These are phyloP conservation scores for Leptoclinus maculatus DNA, from an alignment of 2,797 vertebrate genomes.

Conservation along the genomic window DNA sequence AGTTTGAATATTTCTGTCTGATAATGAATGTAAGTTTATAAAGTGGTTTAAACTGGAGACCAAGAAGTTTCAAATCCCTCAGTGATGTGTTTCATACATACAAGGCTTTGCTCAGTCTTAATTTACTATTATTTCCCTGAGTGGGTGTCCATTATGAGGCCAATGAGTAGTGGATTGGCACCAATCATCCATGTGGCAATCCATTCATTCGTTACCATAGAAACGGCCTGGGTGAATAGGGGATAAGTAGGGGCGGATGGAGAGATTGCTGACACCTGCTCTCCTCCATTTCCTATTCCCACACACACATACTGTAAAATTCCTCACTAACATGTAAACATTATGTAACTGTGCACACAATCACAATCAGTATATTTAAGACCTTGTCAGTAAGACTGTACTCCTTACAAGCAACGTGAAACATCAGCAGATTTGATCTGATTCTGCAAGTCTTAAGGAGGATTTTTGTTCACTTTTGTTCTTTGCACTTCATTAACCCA, in stretches of 20 bases:
- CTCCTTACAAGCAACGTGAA: slow-evolving; percentile 4
- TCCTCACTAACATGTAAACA: slow-evolving; percentile 35
- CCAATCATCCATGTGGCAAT: slow-evolving; percentile 82
- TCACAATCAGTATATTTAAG: slow-evolving; percentile 19
- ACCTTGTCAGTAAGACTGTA: background rate
- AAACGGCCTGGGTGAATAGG: slow-evolving; percentile 80
- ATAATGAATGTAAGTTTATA: slow-evolving; percentile 22
- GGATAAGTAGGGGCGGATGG: slow-evolving; percentile 79
- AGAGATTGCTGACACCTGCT: slow-evolving; percentile 85
- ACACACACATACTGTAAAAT: slow-evolving; percentile 46
- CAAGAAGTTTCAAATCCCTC: slow-evolving; percentile 27
- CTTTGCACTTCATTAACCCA: background rate
- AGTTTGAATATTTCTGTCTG: background rate
- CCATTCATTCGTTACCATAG: slow-evolving; percentile 83
- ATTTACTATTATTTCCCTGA: slow-evolving; percentile 77
- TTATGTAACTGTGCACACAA: slow-evolving; percentile 30
- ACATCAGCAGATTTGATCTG: slow-evolving; percentile 7
- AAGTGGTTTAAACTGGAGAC: slow-evolving; percentile 3
- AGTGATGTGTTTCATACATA: slow-evolving; percentile 41
- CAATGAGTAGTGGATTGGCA: slow-evolving; percentile 81
- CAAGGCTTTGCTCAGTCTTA: slow-evolving; percentile 62
- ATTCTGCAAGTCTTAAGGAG: background rate
- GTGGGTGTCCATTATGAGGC: slow-evolving; percentile 77
- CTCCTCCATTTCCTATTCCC: slow-evolving; percentile 66
- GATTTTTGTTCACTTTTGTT: slow-evolving; percentile 1